These are phyloP conservation scores for Eucidaris tribuloides DNA, from an alignment of 35 echinoderm and acorn worm species.

Conservation along the genomic window DNA sequence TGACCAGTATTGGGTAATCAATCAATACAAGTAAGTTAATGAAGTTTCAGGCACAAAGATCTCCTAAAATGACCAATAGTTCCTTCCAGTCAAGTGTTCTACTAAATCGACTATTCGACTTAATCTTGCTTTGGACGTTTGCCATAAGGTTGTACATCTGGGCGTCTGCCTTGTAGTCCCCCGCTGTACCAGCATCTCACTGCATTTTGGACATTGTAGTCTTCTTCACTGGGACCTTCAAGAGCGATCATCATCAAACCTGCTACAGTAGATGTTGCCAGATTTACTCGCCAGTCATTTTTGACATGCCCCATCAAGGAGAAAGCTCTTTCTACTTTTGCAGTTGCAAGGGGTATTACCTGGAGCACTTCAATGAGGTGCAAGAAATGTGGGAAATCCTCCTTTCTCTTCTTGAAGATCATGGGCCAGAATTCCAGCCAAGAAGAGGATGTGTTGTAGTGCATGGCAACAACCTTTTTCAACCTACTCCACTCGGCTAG, in stretches of 20 bases:
- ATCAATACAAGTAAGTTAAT: too few relatives aligned
- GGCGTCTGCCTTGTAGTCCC: not conserved
- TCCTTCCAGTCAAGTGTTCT: too few relatives aligned
- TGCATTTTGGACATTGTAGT: not conserved
- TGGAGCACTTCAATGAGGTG: conserved; percentile 20
- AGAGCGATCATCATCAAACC: conserved; percentile 16
- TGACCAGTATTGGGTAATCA: too few relatives aligned
- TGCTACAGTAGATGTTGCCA: not conserved
- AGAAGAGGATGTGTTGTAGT: not conserved
- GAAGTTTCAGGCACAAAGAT: too few relatives aligned
- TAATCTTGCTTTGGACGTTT: not conserved
- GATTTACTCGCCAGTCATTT: not conserved
- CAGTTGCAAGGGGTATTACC: conserved; percentile 7
- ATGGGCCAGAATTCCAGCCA: conserved; percentile 3
- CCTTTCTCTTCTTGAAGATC: conserved; percentile 10
- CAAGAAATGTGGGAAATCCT: not conserved
- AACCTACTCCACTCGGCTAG: conserved; percentile 8
- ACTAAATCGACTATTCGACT: too few relatives aligned
- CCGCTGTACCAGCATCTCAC: not conserved
- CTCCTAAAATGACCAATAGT: too few relatives aligned
- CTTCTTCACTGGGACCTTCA: conserved; percentile 10
- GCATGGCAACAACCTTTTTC: not conserved
- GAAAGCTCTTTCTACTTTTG: conserved; percentile 9
- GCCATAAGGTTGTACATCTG: not conserved
- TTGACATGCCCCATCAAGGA: not conserved